These are phyloP conservation scores for Eubasilissa regina DNA, from an alignment of 1,140 invertebrate genomes.

Conservation along the genomic window DNA sequence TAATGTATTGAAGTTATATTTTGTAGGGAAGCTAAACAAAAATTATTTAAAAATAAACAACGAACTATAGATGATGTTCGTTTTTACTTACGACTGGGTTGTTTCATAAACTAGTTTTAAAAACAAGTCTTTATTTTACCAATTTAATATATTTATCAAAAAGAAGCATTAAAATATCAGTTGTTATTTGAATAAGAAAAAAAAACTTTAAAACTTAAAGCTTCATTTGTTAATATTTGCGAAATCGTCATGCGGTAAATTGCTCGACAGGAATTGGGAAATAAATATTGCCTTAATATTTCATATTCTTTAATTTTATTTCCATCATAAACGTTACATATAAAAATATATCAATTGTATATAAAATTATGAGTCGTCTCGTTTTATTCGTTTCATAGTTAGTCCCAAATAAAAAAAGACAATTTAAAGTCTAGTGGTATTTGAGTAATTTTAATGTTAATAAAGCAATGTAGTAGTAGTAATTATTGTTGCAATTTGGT, in stretches of 20 bases:
- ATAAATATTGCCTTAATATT: background rate
- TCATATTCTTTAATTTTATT: slow-evolving; percentile 11
- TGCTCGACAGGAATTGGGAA: background rate
- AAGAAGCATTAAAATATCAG: no score
- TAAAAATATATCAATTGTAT: slow-evolving; percentile 18
- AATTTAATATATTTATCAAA: no score
- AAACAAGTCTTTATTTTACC: no score
- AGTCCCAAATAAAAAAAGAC: no score
- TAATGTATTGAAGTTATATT: slow-evolving; percentile 11
- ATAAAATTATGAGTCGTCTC: slow-evolving; percentile 3
- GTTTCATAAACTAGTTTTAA: background rate
- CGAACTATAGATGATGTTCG: background rate
- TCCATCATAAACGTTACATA: slow-evolving; percentile 1
- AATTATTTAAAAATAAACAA: background rate
- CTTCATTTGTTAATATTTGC: slow-evolving; percentile 22
- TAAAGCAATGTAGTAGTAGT: background rate
- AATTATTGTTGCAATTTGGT: no score
- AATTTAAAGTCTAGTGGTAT: background rate
- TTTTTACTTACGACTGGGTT: background rate
- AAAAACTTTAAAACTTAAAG: no score
- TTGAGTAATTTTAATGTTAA: background rate
- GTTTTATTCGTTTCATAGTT: background rate
- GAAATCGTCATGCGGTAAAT: slow-evolving; percentile 11
- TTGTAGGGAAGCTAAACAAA: background rate
- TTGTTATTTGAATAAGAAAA: no score